Percentiles rank a stretch among this genome's conserved stretches.
These are phyloP conservation scores for Rhadina sibilatrix DNA, from an alignment of 2,113 vertebrate species.

Conservation along the genomic window DNA sequence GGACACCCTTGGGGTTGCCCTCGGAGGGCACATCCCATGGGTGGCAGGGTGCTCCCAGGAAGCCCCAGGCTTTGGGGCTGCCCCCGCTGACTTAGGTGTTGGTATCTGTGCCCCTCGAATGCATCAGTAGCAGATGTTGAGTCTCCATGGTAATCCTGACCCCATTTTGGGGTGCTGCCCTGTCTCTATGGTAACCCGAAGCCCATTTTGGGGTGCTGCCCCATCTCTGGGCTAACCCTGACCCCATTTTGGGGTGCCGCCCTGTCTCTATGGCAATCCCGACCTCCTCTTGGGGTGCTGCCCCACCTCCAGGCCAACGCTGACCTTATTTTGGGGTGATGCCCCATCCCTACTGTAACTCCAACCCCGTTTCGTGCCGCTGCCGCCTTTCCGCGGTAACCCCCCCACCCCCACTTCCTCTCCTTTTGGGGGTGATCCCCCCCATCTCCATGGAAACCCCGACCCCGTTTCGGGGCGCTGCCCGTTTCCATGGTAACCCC, in stretches of 20 bases:
- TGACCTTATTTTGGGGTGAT: background rate
- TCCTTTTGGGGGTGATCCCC: background rate
- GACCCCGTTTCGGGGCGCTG: slow-evolving; percentile 19
- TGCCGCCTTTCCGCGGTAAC: background rate
- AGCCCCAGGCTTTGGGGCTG: background rate
- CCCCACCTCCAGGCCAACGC: background rate
- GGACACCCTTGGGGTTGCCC: background rate
- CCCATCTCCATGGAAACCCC: background rate
- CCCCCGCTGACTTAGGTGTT: rapidly evolving
- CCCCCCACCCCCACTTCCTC: background rate
- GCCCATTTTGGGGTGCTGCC: background rate
- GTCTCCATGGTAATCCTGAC: background rate
- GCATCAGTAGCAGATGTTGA: background rate
- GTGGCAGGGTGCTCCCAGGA: background rate
- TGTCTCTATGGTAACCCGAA: rapidly evolving
- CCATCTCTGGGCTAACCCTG: rapidly evolving
- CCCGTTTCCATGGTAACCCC: background rate
- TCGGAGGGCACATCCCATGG: rapidly evolving
- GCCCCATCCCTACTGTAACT: background rate
- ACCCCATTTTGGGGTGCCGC: background rate
- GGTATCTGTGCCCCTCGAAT: background rate
- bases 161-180: background rate
- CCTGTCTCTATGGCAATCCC: background rate
- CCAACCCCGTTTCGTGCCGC: rapidly evolving
- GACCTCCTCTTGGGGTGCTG: background rate